A percentile compares a stretch with the other conserved stretches of the same genome.
Conservation (phyloP, 37 sponge, comb jelly and placozoan genomes). For the Halisarca cf. caerulea region DNA sequence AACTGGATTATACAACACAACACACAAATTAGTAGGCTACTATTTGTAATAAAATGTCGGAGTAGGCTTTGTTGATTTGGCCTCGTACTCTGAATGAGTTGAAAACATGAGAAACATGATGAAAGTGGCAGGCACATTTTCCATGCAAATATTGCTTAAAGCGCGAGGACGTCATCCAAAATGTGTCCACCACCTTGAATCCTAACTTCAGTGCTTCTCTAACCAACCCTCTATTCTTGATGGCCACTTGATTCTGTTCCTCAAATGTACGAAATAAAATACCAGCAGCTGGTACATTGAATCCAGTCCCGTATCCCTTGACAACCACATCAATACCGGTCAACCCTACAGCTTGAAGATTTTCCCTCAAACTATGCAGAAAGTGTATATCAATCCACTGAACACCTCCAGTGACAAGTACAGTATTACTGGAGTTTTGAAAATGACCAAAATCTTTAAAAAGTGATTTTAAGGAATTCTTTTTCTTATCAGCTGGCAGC, state of each 20-base stretch:
- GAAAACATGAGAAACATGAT: slow-evolving; percentile 44
- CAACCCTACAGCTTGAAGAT: neutral
- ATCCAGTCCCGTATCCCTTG: slow-evolving; percentile 32
- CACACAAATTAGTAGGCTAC: slow-evolving; percentile 29
- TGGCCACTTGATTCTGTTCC: slow-evolving; percentile 9
- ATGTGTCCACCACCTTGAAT: slow-evolving; percentile 21
- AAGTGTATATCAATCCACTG: slow-evolving; percentile 18
- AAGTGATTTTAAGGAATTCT: neutral
- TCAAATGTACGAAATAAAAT: slow-evolving; percentile 15
- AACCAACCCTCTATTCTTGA: neutral
- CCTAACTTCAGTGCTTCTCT: neutral
- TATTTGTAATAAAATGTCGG: slow-evolving; percentile 41
- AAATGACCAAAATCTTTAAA: neutral
- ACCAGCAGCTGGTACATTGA: slow-evolving; percentile 32
- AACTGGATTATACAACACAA: too few relatives aligned
- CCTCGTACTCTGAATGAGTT: slow-evolving; percentile 44
- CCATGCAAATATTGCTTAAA: slow-evolving; percentile 40
- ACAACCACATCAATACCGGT: slow-evolving; percentile 29
- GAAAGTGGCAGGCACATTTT: slow-evolving; percentile 43
- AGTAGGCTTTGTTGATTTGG: slow-evolving; percentile 32
- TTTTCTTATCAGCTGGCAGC: slow-evolving; percentile 10
- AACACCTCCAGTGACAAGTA: slow-evolving; percentile 31
- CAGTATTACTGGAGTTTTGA: slow-evolving; percentile 17
- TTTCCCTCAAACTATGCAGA: neutral
- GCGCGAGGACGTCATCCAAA: slow-evolving; percentile 32